A percentile compares a stretch with the other conserved stretches of the same genome.
phyloP scores from a whole-genome alignment of 2,888 invertebrate species.

The Cryptosula pallasiana region DNA sequence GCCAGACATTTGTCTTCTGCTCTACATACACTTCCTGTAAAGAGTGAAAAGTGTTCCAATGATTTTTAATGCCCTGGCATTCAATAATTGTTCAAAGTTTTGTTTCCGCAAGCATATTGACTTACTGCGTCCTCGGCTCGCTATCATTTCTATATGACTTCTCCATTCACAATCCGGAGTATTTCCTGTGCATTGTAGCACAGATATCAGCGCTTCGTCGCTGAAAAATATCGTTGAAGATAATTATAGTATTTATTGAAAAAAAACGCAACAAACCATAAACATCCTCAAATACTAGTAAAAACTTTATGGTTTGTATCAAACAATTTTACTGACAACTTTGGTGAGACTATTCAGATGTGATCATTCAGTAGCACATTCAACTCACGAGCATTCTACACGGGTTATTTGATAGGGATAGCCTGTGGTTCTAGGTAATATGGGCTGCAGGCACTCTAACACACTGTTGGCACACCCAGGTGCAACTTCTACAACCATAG shows the following conservation, averaged over 20 bases:
- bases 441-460: not conserved
- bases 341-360: no score
- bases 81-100: not conserved
- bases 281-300: no score
- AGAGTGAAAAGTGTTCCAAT: no score
- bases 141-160: conserved; percentile 3
- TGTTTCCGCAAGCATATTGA: not conserved
- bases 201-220: not conserved
- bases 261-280: no score
- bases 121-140: not conserved
- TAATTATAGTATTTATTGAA: no score
- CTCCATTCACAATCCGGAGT: conserved; percentile 12
- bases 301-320: no score
- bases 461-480: not conserved
- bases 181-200: not conserved
- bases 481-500: not conserved
- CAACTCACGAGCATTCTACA: not conserved
- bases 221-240: not conserved
- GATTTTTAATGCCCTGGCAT: no score
- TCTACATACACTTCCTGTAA: not conserved
- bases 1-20: not conserved
- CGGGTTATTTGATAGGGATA: not conserved
- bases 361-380: no score
- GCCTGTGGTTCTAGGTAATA: not conserved
- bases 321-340: no score